Percentiles rank a stretch among this genome's conserved stretches.
These are phyloP conservation scores for Zaprionus kolodkinae DNA, from an alignment of 1,140 invertebrate species.

Conservation along the genomic window DNA sequence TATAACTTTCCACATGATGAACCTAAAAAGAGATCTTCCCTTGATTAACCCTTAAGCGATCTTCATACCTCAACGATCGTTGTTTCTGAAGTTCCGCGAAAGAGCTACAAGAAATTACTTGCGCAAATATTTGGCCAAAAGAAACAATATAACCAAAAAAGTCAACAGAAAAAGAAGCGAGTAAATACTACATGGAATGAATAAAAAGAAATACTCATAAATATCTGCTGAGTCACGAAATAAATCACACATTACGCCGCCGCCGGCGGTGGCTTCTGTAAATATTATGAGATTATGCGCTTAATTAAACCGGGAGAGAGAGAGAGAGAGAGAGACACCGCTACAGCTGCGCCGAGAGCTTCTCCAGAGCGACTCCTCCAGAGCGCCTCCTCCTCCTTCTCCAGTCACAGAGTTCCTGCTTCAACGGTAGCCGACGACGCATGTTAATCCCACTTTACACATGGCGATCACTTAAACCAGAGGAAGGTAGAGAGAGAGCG, in stretches of 20 bases:
- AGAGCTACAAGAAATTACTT: conserved; percentile 41
- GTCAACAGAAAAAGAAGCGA: background rate
- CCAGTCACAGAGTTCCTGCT: background rate
- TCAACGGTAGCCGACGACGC: conserved; percentile 44
- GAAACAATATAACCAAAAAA: conserved; percentile 12
- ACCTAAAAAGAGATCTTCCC: background rate
- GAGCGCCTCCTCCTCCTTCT: background rate
- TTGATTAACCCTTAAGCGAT: background rate
- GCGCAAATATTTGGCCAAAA: conserved; percentile 47
- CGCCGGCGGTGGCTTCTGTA: conserved; percentile 42
- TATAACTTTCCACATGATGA: background rate
- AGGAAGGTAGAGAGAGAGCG: background rate
- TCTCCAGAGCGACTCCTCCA: background rate
- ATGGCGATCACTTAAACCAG: conserved; percentile 54
- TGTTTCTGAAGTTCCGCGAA: conserved; percentile 43
- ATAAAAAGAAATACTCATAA: conserved; percentile 16
- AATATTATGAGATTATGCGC: conserved; percentile 64
- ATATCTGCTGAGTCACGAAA: conserved; percentile 47
- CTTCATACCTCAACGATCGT: background rate
- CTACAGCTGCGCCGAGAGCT: no score
- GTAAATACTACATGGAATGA: conserved; percentile 17
- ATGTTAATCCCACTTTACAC: conserved; percentile 60
- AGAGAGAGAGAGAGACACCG: no score
- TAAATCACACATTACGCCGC: conserved; percentile 36
- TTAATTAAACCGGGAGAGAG: conserved; percentile 60